phyloP scores from a whole-genome alignment of 2,888 invertebrate genomes.

The Axea sp. region DNA sequence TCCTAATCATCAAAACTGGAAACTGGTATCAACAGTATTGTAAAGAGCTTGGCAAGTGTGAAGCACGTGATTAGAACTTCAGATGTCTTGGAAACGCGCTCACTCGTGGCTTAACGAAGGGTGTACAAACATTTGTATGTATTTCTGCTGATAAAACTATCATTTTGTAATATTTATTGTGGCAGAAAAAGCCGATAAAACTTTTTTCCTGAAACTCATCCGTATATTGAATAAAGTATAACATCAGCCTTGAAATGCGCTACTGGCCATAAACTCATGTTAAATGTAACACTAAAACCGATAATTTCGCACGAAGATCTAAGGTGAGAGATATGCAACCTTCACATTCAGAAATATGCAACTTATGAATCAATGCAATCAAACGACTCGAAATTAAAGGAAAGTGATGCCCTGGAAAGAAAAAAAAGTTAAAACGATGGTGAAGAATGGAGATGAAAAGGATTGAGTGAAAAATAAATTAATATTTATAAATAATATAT shows the following conservation, averaged over 20 bases:
- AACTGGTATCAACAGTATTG: conserved; percentile 11
- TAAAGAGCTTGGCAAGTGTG: conserved; percentile 19
- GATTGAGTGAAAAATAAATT: too few relatives aligned
- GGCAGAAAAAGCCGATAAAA: too few relatives aligned
- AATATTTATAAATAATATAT: too few relatives aligned
- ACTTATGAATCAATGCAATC: too few relatives aligned
- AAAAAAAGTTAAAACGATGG: too few relatives aligned
- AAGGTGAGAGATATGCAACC: conserved; percentile 7
- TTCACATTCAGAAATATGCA: conserved; percentile 13
- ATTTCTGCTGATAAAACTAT: too few relatives aligned
- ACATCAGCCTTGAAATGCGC: conserved; percentile 19
- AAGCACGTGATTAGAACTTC: conserved; percentile 18
- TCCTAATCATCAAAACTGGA: conserved; percentile 2
- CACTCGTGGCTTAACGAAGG: too few relatives aligned
- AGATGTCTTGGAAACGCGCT: too few relatives aligned
- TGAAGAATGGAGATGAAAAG: too few relatives aligned
- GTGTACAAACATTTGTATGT: not conserved
- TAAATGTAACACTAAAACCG: conserved; percentile 10
- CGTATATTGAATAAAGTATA: conserved; percentile 6
- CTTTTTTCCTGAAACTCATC: too few relatives aligned
- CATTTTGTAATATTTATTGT: not conserved
- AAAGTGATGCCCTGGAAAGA: too few relatives aligned
- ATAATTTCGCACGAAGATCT: conserved; percentile 8
- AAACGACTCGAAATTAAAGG: too few relatives aligned
- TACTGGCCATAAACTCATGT: conserved; percentile 6